Conservation (phyloP, 2,888 invertebrate genomes). For the Diplazon laetatorius region DNA sequence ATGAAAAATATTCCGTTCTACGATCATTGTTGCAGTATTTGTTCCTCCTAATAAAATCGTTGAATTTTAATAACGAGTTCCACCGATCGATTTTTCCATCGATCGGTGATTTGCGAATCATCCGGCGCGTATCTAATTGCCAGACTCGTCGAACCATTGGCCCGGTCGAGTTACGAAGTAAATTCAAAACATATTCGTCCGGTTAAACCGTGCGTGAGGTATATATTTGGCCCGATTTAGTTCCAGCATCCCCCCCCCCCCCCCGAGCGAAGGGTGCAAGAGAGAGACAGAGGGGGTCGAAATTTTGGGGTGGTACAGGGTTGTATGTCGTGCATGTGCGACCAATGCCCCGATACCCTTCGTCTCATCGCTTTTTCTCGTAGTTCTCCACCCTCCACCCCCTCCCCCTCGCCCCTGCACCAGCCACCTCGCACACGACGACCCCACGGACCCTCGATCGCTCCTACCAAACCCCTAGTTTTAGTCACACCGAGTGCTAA, state of each 20-base stretch:
- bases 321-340: conserved; percentile 20
- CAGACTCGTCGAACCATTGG: conserved; percentile 71
- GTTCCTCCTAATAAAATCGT: no score
- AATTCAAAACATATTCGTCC: conserved; percentile 81
- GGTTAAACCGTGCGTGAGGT: conserved; percentile 81
- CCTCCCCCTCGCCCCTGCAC: conserved; percentile 56
- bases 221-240: conserved; percentile 80
- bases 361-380: conserved; percentile 63
- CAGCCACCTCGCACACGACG: conserved; percentile 20
- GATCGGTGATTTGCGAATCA: no score
- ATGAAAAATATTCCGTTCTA: no score
- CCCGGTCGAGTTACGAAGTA: conserved; percentile 71
- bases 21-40: no score
- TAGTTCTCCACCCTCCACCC: conserved; percentile 56
- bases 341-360: conserved; percentile 72
- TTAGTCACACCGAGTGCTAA: conserved; percentile 75
- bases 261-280: conserved; percentile 44
- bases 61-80: no score
- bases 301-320: conserved; percentile 13
- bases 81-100: no score
- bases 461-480: conserved; percentile 70
- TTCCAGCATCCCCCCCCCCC: conserved; percentile 61
- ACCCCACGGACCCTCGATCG: conserved; percentile 59
- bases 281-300: conserved; percentile 38
- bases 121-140: conserved; percentile 71